These are phyloP conservation scores for Drosophila anomalipes DNA, from an alignment of 2,888 invertebrate species.

Conservation along the genomic window DNA sequence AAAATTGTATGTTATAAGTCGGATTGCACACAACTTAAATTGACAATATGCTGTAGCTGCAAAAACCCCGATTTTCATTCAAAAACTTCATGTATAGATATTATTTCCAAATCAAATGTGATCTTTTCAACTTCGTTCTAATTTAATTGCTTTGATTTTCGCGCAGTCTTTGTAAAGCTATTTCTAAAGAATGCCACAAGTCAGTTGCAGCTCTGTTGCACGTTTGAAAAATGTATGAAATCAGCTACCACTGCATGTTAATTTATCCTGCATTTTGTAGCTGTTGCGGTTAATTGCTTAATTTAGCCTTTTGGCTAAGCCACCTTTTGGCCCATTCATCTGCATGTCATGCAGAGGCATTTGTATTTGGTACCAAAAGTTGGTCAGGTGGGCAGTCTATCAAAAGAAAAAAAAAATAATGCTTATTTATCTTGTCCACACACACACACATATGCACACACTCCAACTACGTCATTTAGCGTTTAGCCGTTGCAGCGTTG, in stretches of 20 bases:
- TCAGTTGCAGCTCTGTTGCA: neutral
- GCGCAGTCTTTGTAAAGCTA: neutral
- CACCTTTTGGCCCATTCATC: conserved; percentile 50
- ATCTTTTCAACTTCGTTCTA: neutral
- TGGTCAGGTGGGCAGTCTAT: conserved; percentile 5
- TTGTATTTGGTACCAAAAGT: conserved; percentile 5
- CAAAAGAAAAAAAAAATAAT: conserved; percentile 48
- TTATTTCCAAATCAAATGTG: neutral
- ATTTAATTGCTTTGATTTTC: neutral
- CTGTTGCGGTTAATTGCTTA: conserved; percentile 19
- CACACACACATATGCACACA: conserved; percentile 9
- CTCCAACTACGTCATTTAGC: conserved; percentile 16
- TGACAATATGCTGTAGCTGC: neutral
- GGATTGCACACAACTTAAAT: neutral
- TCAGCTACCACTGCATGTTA: neutral
- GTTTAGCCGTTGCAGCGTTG: conserved; percentile 16
- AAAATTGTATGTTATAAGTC: neutral
- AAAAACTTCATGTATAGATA: neutral
- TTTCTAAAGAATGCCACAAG: conserved; percentile 6
- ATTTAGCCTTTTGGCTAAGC: conserved; percentile 29
- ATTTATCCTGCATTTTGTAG: conserved; percentile 40
- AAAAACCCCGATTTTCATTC: neutral
- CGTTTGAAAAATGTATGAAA: neutral
- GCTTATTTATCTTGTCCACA: conserved; percentile 49
- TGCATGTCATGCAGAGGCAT: conserved; percentile 35